These are phyloP conservation scores for Leistus spinibarbis DNA, from an alignment of 2,888 invertebrate genomes.

Conservation along the genomic window DNA sequence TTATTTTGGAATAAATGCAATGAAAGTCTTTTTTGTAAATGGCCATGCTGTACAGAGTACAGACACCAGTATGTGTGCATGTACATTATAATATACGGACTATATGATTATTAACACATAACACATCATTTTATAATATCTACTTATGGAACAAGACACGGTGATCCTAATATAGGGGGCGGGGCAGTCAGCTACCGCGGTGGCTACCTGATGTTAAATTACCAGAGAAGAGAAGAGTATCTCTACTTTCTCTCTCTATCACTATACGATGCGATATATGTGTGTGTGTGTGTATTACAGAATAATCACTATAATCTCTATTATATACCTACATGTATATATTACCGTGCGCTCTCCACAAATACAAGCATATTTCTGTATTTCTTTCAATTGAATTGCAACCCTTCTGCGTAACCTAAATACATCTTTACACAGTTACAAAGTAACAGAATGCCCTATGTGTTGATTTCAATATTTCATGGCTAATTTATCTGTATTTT, in stretches of 20 bases:
- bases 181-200: constrained; percentile 20
- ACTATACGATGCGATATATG: background rate
- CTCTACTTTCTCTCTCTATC: constrained; percentile 3
- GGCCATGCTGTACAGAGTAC: constrained; percentile 13
- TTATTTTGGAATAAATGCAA: no score
- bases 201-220: constrained; percentile 4
- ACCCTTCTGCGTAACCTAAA: no score
- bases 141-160: constrained; percentile 26
- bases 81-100: background rate
- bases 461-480: no score
- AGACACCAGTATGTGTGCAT: constrained; percentile 26
- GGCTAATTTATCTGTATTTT: no score
- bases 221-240: constrained; percentile 24
- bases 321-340: no score
- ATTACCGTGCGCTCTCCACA: no score
- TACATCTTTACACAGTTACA: no score
- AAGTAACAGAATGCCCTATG: no score
- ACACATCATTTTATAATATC: constrained; percentile 19
- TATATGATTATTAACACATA: constrained; percentile 7
- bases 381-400: no score
- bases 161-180: constrained; percentile 31
- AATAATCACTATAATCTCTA: constrained; percentile 39
- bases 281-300: constrained; percentile 28
- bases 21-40: no score
- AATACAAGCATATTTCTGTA: no score